Evolutionary conservation across 2,888 invertebrate species (phyloP).

Genomic region (Helicoverpa assulta): DNA sequence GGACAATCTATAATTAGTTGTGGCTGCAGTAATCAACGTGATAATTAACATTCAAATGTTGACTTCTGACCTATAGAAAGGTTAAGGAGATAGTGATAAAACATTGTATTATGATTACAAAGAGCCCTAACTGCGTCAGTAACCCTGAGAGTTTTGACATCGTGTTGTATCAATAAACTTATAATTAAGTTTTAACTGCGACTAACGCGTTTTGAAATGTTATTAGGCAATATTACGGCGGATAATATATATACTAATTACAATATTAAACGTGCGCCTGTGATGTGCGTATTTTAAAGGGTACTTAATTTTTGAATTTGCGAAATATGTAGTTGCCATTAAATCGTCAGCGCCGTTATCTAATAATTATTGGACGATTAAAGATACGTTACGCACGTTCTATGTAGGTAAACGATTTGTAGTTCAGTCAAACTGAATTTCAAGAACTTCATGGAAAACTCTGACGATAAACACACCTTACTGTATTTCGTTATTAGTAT

Average conservation of each 20-base stretch:
- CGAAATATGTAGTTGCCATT: slow-evolving; percentile 21
- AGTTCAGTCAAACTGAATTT: no score
- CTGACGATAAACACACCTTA: no score
- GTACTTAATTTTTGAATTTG: slow-evolving; percentile 22
- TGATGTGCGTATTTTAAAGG: slow-evolving; percentile 14
- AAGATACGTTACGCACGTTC: no score
- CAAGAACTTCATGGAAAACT: no score
- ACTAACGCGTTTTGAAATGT: slow-evolving; percentile 32
- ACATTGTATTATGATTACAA: slow-evolving; percentile 10
- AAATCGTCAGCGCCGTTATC: neutral
- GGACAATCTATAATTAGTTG: neutral
- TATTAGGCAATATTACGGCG: slow-evolving; percentile 32
- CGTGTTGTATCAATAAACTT: slow-evolving; percentile 42
- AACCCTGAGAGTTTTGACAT: slow-evolving; percentile 47
- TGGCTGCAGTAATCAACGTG: neutral
- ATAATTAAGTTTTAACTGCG: slow-evolving; percentile 47
- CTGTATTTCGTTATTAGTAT: slow-evolving; percentile 3
- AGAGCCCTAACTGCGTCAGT: slow-evolving; percentile 23
- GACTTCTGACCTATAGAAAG: slow-evolving; percentile 16
- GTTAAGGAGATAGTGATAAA: slow-evolving; percentile 13
- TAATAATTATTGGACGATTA: slow-evolving; percentile 1
- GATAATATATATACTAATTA: slow-evolving; percentile 51
- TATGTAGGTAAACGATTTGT: no score
- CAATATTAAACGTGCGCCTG: slow-evolving; percentile 33
- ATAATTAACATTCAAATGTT: slow-evolving; percentile 2